Conservation (phyloP, 1,140 invertebrate genomes). For the Campoletis sonorensis region DNA sequence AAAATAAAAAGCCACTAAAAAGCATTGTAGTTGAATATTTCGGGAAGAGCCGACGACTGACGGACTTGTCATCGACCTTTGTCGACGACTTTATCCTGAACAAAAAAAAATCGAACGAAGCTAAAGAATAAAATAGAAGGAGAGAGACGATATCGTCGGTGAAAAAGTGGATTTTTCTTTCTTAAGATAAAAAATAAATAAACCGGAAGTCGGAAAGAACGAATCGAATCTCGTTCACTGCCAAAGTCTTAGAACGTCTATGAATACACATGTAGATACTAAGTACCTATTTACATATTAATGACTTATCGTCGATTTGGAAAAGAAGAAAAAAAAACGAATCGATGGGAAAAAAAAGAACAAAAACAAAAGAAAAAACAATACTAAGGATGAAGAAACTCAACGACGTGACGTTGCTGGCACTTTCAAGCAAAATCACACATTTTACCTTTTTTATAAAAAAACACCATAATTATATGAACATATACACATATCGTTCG, state of each 20-base stretch:
- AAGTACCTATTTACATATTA: conserved; percentile 43
- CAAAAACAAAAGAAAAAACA: background rate
- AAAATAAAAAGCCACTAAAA: too few species aligned
- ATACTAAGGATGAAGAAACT: background rate
- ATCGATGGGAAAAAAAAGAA: background rate
- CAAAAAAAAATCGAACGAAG: background rate
- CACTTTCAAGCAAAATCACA: background rate
- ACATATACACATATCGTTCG: conserved; percentile 6
- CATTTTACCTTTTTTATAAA: conserved; percentile 31
- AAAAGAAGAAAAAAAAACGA: background rate
- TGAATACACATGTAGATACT: conserved; percentile 68
- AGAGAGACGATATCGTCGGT: background rate
- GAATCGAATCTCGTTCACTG: conserved; percentile 74
- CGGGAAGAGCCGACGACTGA: background rate
- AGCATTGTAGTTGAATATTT: conserved; percentile 3
- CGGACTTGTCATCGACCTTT: too few species aligned
- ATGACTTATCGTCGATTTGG: background rate
- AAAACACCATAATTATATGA: background rate
- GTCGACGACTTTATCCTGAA: background rate
- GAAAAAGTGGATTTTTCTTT: too few species aligned
- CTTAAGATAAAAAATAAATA: conserved; percentile 28
- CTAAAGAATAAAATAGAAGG: background rate
- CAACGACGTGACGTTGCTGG: background rate
- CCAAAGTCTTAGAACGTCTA: conserved; percentile 77
- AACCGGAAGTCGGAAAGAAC: conserved; percentile 41